Percentiles rank a stretch among this genome's conserved stretches.
Evolutionary conservation across 1,140 invertebrate genomes (phyloP).

Genomic region (Brachionus manjavacas): DNA sequence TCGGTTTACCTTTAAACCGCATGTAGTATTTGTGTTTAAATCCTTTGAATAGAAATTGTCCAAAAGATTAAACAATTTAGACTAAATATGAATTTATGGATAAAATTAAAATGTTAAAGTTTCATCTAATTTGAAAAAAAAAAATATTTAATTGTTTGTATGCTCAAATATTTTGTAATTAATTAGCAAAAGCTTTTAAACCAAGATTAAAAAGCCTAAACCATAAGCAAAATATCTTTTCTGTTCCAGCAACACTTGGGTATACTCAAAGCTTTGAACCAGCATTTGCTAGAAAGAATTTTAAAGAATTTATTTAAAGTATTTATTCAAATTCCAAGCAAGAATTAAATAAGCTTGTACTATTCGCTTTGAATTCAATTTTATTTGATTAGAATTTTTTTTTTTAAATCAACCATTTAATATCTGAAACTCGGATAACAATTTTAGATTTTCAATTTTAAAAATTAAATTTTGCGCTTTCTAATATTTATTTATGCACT

Average conservation of each 20-base stretch:
- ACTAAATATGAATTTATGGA: neutral
- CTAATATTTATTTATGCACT: neutral
- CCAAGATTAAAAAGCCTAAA: neutral
- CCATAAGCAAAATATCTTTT: neutral
- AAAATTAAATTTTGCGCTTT: neutral
- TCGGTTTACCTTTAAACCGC: neutral
- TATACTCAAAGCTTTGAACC: neutral
- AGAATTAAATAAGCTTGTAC: neutral
- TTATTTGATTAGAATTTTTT: neutral
- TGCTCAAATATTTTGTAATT: neutral
- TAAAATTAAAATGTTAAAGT: conserved; percentile 36
- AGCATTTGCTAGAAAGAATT: neutral
- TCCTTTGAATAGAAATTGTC: neutral
- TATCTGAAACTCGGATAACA: too few species aligned
- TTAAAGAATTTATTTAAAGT: neutral
- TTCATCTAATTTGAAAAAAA: conserved; percentile 23
- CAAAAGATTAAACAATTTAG: conserved; percentile 28
- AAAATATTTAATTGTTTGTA: conserved; percentile 23
- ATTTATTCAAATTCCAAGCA: neutral
- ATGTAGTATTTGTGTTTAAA: conserved; percentile 18
- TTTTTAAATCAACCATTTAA: neutral
- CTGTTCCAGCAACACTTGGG: neutral
- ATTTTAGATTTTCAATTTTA: too few species aligned
- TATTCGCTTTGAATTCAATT: neutral
- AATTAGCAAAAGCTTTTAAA: neutral